Conservation (phyloP, 1,140 invertebrate genomes). For the Drosophila sturtevanti region DNA sequence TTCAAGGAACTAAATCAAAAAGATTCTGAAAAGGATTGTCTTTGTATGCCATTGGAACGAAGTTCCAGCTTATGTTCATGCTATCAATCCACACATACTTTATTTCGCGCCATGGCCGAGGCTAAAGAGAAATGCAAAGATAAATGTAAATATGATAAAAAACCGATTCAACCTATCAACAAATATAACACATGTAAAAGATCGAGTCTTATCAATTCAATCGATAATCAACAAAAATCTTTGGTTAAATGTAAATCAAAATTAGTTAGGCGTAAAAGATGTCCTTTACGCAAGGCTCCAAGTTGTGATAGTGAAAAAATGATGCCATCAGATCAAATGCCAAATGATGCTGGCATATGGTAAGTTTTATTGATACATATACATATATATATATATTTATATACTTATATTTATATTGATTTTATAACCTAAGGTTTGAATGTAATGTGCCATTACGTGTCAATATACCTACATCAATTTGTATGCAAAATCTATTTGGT, state of each 20-base stretch:
- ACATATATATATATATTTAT: background rate
- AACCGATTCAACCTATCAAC: no score
- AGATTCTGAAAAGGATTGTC: no score
- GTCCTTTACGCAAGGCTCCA: background rate
- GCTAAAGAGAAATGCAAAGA: background rate
- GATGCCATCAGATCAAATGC: background rate
- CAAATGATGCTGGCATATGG: background rate
- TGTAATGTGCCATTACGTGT: conserved; percentile 60
- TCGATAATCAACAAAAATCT: background rate
- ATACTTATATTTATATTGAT: background rate
- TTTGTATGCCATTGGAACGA: background rate
- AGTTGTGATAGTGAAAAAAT: background rate
- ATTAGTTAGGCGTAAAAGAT: background rate
- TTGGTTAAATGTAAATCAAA: conserved; percentile 26
- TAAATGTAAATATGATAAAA: no score
- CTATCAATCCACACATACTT: background rate
- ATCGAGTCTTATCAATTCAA: background rate
- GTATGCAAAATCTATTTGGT: conserved; percentile 16
- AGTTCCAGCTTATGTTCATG: background rate
- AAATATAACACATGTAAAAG: no score
- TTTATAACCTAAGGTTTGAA: conserved; percentile 56
- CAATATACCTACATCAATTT: conserved; percentile 38
- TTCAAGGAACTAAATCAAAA: no score
- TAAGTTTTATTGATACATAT: background rate
- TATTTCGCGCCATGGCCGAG: background rate